These are phyloP conservation scores for Mylabris phalerata DNA, from an alignment of 1,140 invertebrate species.

Conservation along the genomic window DNA sequence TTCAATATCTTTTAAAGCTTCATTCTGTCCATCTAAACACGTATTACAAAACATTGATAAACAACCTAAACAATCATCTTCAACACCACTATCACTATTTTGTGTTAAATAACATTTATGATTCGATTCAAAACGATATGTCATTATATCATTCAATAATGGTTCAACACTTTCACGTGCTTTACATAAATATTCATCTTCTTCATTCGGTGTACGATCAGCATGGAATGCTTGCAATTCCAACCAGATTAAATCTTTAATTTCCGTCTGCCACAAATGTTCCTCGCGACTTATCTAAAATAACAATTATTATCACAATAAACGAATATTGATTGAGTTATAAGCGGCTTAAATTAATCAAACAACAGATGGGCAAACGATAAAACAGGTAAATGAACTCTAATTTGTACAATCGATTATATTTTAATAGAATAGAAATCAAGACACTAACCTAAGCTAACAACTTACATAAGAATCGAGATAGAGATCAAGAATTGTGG, in stretches of 20 bases:
- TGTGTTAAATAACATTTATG: conserved; percentile 18
- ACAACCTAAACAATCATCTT: conserved; percentile 47
- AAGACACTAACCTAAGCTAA: neutral
- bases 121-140: conserved; percentile 51
- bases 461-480: neutral
- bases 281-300: conserved; percentile 72
- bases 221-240: conserved; percentile 79
- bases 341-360: too few species aligned
- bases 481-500: neutral
- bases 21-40: conserved; percentile 61
- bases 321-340: too few species aligned
- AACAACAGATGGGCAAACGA: too few species aligned
- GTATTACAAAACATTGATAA: conserved; percentile 61
- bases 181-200: conserved; percentile 68
- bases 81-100: conserved; percentile 40
- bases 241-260: conserved; percentile 85
- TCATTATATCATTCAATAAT: conserved; percentile 67
- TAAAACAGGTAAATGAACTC: too few species aligned
- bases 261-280: conserved; percentile 76
- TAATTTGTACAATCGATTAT: too few species aligned
- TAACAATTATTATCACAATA: neutral
- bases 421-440: too few species aligned
- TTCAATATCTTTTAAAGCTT: conserved; percentile 67
- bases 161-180: conserved; percentile 62
- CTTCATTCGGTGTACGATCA: conserved; percentile 61